These are phyloP conservation scores for Galaxea fascicularis DNA, from an alignment of 92 coral and sea anemone species.

Conservation along the genomic window DNA sequence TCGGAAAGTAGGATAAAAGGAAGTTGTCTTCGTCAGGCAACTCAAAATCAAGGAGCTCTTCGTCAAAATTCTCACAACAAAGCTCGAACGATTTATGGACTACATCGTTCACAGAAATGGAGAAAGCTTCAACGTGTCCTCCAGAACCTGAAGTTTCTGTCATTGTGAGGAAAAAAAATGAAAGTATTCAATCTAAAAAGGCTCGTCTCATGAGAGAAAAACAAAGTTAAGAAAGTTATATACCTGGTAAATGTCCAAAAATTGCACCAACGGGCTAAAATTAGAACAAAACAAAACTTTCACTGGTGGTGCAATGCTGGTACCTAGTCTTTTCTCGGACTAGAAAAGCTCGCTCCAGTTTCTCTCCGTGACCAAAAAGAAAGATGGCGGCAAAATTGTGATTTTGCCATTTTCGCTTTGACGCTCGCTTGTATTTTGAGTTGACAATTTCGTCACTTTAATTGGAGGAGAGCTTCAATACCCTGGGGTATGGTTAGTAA, in stretches of 20 bases:
- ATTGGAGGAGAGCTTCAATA: not conserved
- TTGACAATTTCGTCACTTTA: not conserved
- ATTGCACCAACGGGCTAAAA: constrained; percentile 12
- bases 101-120: not conserved
- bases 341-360: constrained; percentile 14
- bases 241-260: constrained; percentile 3
- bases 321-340: constrained; percentile 9
- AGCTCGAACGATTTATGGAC: not conserved
- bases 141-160: constrained; percentile 7
- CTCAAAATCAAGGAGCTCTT: constrained; percentile 26
- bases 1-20: constrained; percentile 6
- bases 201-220: not conserved
- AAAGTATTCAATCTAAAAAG: not conserved
- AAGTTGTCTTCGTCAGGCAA: constrained; percentile 9
- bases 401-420: not conserved
- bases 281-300: constrained; percentile 10
- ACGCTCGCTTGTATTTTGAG: not conserved
- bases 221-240: not conserved
- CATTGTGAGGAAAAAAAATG: not conserved
- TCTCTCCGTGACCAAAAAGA: not conserved
- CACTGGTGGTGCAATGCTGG: constrained; percentile 33
- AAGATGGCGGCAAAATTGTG: constrained; percentile 31
- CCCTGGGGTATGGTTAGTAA: not conserved
- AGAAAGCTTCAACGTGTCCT: not conserved
- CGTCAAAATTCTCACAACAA: not conserved